Conservation (phyloP, 2,113 vertebrate species). For the Alexandromys fortis region DNA sequence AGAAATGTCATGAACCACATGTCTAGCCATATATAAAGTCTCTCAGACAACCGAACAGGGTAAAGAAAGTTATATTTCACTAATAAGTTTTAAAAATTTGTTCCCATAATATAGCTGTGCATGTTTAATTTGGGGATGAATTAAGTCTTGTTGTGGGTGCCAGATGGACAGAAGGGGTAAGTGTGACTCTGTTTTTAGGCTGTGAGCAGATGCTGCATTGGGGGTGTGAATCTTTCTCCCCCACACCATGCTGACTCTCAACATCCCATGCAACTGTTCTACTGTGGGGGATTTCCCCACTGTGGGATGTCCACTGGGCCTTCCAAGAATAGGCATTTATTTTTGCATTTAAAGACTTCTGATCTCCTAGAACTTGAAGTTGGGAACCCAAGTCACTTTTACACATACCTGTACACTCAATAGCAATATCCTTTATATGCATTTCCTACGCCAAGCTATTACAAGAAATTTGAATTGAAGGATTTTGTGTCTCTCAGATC, state of each 20-base stretch:
- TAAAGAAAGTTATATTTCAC: slow-evolving; percentile 4
- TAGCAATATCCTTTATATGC: not conserved
- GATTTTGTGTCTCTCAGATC: not conserved
- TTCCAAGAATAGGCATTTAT: slow-evolving; percentile 50
- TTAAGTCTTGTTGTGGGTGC: not conserved
- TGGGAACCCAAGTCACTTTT: not conserved
- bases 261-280: slow-evolving; percentile 1
- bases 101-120: not conserved
- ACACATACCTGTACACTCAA: not conserved
- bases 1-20: not conserved
- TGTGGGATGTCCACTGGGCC: not conserved
- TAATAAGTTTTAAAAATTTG: slow-evolving; percentile 33
- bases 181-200: slow-evolving; percentile 64
- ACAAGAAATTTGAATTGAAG: not conserved
- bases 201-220: slow-evolving; percentile 52
- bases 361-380: not conserved
- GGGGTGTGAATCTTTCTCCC: slow-evolving; percentile 50
- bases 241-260: not conserved
- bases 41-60: not conserved
- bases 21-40: not conserved
- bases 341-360: slow-evolving; percentile 17
- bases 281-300: slow-evolving; percentile 37
- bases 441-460: not conserved
- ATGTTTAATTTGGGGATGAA: slow-evolving; percentile 26
- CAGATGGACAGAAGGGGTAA: slow-evolving; percentile 72